phyloP scores from a whole-genome alignment of 2,113 vertebrate species.

The Odobenus rosmarus region DNA sequence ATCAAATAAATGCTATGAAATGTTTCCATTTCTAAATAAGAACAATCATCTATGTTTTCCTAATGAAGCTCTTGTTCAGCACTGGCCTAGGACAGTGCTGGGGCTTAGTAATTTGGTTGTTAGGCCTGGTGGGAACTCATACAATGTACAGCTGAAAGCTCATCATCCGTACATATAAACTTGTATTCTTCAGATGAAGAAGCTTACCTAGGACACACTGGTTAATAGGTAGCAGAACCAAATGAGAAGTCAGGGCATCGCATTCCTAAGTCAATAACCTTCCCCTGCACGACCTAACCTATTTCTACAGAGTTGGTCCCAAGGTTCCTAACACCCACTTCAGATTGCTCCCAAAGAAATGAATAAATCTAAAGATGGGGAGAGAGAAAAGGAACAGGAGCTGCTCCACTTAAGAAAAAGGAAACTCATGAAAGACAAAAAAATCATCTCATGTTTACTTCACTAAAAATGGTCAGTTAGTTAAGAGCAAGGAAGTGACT shows the following conservation, averaged over 20 bases:
- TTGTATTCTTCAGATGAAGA: background rate
- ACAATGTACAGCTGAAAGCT: slow-evolving; percentile 8
- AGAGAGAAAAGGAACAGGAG: background rate
- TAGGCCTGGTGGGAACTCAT: background rate
- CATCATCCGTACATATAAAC: background rate
- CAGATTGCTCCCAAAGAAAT: background rate
- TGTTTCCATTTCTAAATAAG: background rate
- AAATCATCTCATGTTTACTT: slow-evolving; percentile 11
- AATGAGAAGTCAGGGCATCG: background rate
- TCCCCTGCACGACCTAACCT: background rate
- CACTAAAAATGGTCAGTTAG: background rate
- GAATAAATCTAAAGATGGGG: background rate
- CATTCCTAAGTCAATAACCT: background rate
- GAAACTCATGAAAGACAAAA: background rate
- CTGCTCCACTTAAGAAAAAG: background rate
- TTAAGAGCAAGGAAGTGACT: slow-evolving; percentile 35
- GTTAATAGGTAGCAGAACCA: background rate
- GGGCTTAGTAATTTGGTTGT: background rate
- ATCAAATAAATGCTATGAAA: background rate
- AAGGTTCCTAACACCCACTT: background rate
- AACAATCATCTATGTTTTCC: background rate
- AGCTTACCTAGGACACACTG: background rate
- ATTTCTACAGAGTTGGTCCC: background rate
- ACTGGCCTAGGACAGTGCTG: background rate
- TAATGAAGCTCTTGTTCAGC: background rate